A percentile compares a stretch with the other conserved stretches of the same genome.
Evolutionary conservation across 2,888 invertebrate species (phyloP).

Genomic region (Leptopilina syphax): DNA sequence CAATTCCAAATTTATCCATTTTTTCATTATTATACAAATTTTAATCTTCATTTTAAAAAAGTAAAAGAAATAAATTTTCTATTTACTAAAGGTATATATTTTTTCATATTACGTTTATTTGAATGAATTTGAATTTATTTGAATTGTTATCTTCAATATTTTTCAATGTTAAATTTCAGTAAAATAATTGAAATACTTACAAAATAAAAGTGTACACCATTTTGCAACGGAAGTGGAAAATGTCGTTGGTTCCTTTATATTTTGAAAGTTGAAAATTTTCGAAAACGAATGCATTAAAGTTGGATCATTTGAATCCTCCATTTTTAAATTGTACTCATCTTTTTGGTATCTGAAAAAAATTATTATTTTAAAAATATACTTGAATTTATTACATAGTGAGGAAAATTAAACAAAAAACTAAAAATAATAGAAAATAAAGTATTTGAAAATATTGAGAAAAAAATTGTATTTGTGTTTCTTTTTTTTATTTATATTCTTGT

Average conservation of each 20-base stretch:
- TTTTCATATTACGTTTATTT: constrained; percentile 21
- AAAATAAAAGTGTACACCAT: constrained; percentile 79
- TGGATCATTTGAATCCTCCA: constrained; percentile 61
- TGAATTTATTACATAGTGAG: not conserved
- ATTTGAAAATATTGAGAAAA: not conserved
- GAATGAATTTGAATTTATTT: constrained; percentile 29
- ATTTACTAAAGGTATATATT: too few species aligned
- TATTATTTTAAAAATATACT: not conserved
- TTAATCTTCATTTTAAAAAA: too few species aligned
- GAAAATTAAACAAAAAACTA: not conserved
- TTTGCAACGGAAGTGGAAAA: constrained; percentile 84
- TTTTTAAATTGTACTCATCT: constrained; percentile 55
- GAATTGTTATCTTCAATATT: too few species aligned
- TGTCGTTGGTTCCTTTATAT: constrained; percentile 82
- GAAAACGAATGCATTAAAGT: constrained; percentile 71
- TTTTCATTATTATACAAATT: too few species aligned
- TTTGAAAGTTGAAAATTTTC: constrained; percentile 85
- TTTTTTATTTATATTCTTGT: too few species aligned
- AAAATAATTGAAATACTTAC: constrained; percentile 72
- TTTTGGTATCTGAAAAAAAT: constrained; percentile 59
- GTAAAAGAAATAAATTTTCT: too few species aligned
- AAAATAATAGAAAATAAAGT: not conserved
- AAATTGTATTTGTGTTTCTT: not conserved
- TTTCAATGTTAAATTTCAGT: too few species aligned
- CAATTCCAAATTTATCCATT: too few species aligned